Evolutionary conservation across 2,888 invertebrate genomes (phyloP), one percentile per base, ranked within the genome.

Genomic region (Phyllotreta striolata): DNA sequence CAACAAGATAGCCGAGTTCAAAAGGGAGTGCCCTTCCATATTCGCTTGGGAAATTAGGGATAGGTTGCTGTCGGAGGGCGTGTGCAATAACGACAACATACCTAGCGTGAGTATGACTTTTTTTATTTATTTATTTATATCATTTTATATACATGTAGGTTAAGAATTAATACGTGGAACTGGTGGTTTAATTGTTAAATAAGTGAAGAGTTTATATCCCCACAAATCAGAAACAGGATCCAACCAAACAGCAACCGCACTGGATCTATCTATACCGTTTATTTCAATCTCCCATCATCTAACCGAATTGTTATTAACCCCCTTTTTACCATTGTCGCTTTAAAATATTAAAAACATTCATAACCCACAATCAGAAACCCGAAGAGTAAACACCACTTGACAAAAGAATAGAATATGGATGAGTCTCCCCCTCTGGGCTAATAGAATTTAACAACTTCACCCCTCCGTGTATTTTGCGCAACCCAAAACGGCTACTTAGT

Each of bases 31-130:
- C 82, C 97, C 97, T 39, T 96, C 96, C 74, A 98, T 98, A 83
- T 98, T 98, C 85, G 97, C 98, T 54, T 98, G 98, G 98, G 98
- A 98, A 85, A 98, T 98, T 80, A 85, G 97, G 58, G 98, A 98
- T 79, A 89, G 96, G 78, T 88, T 98, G 74, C 87, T 98, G 62
- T 91, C 93, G 64, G 98, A 98, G 80, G 94, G 93, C 75, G 93
- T 96, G 75, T 98, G 98, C 88, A 96, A 94, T 84, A 95, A 94
- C 84, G 98, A 98, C 84, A 98, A 96, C 83, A 96, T 97, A 78
- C 97, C 97, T 73, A 96, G 96, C 83, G 97, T 97, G 85, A 95
- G 96, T 95, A 72, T 8, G 8, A 35, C 39, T 55, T 13, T 61
- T 8, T 9, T 46, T 47, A 8, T 1, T 38, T 24, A 39, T 10